Evolutionary conservation across 2,113 vertebrate species (phyloP).

Genomic region (Corythornis madagascariensis): DNA sequence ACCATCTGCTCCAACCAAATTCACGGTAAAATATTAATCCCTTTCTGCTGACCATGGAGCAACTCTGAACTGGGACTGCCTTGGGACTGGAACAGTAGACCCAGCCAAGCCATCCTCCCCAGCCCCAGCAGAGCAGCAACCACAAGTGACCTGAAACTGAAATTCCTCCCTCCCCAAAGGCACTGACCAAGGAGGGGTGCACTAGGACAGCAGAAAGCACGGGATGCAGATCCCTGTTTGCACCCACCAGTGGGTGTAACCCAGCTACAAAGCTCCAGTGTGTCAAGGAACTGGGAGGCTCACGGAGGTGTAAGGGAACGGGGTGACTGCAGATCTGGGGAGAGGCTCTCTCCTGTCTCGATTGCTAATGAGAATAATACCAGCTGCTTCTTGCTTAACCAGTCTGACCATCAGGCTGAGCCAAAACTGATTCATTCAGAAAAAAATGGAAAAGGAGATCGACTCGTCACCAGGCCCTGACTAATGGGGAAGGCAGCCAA

Average conservation of each 20-base stretch:
- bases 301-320: accelerated
- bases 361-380: neutral
- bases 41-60: neutral
- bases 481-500: slow-evolving; percentile 10
- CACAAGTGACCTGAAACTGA: neutral
- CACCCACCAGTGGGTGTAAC: accelerated
- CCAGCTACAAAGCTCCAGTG: accelerated
- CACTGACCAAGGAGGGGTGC: neutral
- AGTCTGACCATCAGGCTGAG: slow-evolving; percentile 26
- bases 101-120: accelerated
- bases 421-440: slow-evolving; percentile 61
- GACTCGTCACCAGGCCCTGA: slow-evolving; percentile 3
- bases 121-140: neutral
- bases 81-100: neutral
- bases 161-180: accelerated
- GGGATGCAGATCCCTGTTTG: accelerated
- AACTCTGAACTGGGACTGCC: neutral
- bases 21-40: accelerated
- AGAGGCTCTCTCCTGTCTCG: slow-evolving; percentile 10
- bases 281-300: accelerated
- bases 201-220: accelerated
- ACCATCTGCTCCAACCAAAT: neutral
- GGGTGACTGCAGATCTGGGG: neutral
- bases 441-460: slow-evolving; percentile 31
- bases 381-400: slow-evolving; percentile 27